phyloP scores from a whole-genome alignment of 2,797 vertebrate genomes.

The Synaphobranchus kaupii region DNA sequence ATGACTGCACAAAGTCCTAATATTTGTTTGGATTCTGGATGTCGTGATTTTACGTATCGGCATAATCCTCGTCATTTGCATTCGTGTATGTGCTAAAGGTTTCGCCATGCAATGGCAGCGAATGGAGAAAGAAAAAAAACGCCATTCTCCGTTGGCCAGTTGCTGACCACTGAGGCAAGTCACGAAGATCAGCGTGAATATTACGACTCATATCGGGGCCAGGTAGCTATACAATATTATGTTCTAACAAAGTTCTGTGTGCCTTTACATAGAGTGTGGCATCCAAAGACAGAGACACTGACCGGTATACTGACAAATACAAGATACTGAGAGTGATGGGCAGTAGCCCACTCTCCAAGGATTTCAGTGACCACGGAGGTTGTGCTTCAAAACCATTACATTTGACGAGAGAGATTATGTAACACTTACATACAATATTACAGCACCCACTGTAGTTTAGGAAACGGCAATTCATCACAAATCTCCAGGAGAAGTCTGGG shows the following conservation, averaged over 20 bases:
- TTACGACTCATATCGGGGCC: too few species aligned
- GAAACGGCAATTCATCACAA: conserved; percentile 17
- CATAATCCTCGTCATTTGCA: too few species aligned
- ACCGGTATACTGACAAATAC: not conserved
- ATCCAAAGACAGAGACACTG: not conserved
- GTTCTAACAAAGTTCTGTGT: too few species aligned
- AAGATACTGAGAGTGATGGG: not conserved
- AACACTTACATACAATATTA: not conserved
- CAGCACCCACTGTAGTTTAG: not conserved
- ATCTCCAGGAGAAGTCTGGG: not conserved
- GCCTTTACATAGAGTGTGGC: not conserved
- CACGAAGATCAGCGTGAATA: too few species aligned
- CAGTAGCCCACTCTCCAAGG: not conserved
- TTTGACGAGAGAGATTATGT: not conserved
- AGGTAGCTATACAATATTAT: too few species aligned
- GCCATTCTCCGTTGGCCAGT: too few species aligned
- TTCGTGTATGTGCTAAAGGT: too few species aligned
- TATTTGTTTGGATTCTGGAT: not conserved
- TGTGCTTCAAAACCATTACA: conserved; percentile 11
- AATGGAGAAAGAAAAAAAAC: too few species aligned
- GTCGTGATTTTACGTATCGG: too few species aligned
- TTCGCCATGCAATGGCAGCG: too few species aligned
- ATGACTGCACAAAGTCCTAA: not conserved
- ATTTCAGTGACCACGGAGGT: not conserved
- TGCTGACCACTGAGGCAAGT: too few species aligned